Base-by-base conservation (phyloP, 2,113 vertebrate genomes). In the Apistogramma diplotaenia region DNA sequence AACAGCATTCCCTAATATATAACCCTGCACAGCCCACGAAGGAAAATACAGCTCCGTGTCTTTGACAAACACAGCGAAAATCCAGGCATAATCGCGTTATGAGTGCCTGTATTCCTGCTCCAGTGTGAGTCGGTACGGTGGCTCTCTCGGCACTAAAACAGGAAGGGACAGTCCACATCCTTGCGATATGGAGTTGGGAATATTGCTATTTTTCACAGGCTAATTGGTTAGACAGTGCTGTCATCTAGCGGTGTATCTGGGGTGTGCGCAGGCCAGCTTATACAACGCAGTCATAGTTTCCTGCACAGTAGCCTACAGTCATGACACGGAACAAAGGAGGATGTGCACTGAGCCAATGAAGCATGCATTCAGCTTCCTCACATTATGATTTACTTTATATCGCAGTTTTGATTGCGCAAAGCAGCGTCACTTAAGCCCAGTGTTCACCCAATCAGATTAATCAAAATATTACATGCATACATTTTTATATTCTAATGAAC, bases 141-240 rank as follows among this genome's bases (percentile, higher is more conserved):
- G 92, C 94, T 93, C 93, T 89, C 81, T 93, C 93, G 89, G 93
- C 85, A 90, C 92, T 94, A 91, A 94, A 95, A 96, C 96, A 96
- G 96, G 96, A 96, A 97, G 95, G 95, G 94, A 95, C 94, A 90
- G 92, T 92, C 91, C 94, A 91, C 93, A 94, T 95, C 94, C 94
- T 92, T 93, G 89, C 75, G 83, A 90, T 93, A 92, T 83, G 89
- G 91, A 91, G 90, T 85, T 93, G 88, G 93, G 89, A 93, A 94
- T 92, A 93, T 93, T 77, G 79, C 71, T 88, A 31, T 79, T 78
- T 61, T 88, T 51, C 62, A 81, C 55, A 40, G 33, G 87, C 43
- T 89, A 82, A 93, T 93, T 75, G 85, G 73, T 89, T 79, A 90
- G 89, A 85, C 89, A 78, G 92, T 93, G 93, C 95, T 94, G 94